A percentile compares a stretch with the other conserved stretches of the same genome.
Evolutionary conservation across 2,113 vertebrate genomes (phyloP).

Genomic region (Mastomys coucha): DNA sequence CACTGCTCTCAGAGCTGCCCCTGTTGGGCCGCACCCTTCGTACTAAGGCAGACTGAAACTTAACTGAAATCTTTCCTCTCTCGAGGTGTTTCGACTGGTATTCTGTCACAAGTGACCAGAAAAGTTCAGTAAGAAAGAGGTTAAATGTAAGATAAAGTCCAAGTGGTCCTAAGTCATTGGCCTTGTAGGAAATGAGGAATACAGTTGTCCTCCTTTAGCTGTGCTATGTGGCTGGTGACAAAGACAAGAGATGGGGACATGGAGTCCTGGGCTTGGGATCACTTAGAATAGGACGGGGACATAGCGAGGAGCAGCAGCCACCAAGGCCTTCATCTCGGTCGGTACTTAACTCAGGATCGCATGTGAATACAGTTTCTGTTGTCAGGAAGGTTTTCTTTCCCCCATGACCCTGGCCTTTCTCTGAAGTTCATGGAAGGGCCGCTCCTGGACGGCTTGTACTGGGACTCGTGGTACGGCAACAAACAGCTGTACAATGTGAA

Average conservation of each 20-base stretch:
- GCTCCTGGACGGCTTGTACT: slow-evolving; percentile 86
- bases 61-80: not conserved
- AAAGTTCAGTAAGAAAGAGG: not conserved
- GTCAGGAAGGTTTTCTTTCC: slow-evolving; percentile 43
- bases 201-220: not conserved
- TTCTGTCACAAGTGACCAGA: not conserved
- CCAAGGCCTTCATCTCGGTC: not conserved
- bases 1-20: not conserved
- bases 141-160: not conserved
- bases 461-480: slow-evolving; percentile 80
- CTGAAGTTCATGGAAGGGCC: slow-evolving; percentile 85
- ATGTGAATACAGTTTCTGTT: slow-evolving; percentile 43
- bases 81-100: not conserved
- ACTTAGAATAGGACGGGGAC: not conserved
- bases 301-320: not conserved
- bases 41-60: not conserved
- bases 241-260: not conserved
- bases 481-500: not conserved
- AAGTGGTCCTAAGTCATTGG: not conserved
- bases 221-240: not conserved
- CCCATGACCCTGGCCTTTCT: slow-evolving; percentile 55
- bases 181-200: not conserved
- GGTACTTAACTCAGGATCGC: slow-evolving; percentile 34
- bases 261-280: not conserved
- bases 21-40: too few relatives aligned